These are phyloP conservation scores for Euwallacea fornicatus DNA, from an alignment of 1,140 invertebrate genomes.

Conservation along the genomic window DNA sequence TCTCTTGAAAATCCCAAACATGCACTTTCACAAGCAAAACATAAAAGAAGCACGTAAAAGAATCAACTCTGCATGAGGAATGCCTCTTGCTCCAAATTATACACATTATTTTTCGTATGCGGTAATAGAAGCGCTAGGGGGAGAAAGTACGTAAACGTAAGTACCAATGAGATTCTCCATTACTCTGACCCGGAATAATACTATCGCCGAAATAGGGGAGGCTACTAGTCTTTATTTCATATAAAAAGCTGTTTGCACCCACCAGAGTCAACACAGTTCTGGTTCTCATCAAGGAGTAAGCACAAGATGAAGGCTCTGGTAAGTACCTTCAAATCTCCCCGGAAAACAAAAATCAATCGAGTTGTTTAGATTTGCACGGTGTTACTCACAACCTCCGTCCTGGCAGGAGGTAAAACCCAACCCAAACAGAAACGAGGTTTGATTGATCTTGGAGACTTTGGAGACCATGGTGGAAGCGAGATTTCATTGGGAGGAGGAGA, in stretches of 20 bases:
- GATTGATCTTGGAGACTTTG: conserved; percentile 15
- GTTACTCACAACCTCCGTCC: conserved; percentile 36
- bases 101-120: neutral
- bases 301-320: conserved; percentile 45
- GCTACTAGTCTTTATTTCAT: conserved; percentile 30
- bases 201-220: conserved; percentile 43
- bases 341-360: conserved; percentile 3
- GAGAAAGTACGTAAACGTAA: conserved; percentile 19
- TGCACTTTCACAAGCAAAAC: too few relatives aligned
- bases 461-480: conserved; percentile 28
- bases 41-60: too few relatives aligned
- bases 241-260: conserved; percentile 42
- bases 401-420: conserved; percentile 29
- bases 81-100: neutral
- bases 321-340: conserved; percentile 8
- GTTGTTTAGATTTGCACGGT: conserved; percentile 41
- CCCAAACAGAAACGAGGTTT: conserved; percentile 25
- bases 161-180: conserved; percentile 18
- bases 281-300: conserved; percentile 26
- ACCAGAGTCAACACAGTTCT: conserved; percentile 38
- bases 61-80: too few relatives aligned
- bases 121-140: conserved; percentile 17
- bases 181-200: conserved; percentile 31
- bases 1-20: too few relatives aligned
- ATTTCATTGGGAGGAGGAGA: conserved; percentile 21